phyloP scores from a whole-genome alignment of 1,140 invertebrate genomes.

The Elysia chlorotica region DNA sequence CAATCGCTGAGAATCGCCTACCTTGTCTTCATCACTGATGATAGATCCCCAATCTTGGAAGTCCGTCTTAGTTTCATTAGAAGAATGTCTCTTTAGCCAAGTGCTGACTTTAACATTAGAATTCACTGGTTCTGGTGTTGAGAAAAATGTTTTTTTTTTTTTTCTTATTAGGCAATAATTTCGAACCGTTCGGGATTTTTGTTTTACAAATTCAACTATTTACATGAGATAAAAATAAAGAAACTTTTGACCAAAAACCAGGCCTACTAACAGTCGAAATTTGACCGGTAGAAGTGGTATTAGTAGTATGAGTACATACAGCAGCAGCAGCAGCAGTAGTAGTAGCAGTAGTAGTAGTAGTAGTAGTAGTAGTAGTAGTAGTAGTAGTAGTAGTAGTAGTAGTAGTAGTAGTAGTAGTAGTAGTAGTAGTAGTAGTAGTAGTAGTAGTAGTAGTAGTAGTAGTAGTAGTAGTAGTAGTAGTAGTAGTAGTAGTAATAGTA shows the following conservation, averaged over 20 bases:
- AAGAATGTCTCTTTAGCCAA: background rate
- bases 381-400: constrained; percentile 16
- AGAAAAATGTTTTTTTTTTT: background rate
- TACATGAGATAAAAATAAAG: background rate
- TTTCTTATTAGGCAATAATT: too few relatives aligned
- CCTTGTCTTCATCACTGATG: background rate
- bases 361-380: constrained; percentile 14
- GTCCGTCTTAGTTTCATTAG: background rate
- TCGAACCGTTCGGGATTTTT: too few relatives aligned
- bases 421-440: constrained; percentile 13
- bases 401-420: constrained; percentile 12
- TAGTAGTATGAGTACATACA: background rate
- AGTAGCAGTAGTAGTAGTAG: background rate
- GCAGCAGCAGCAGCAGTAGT: background rate
- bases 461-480: constrained; percentile 8
- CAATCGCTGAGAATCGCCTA: background rate
- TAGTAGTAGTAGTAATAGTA: constrained; percentile 12
- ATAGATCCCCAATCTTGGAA: background rate
- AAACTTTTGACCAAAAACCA: background rate
- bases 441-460: constrained; percentile 6
- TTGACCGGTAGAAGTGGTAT: background rate
- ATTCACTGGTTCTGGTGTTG: background rate
- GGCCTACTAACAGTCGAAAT: background rate
- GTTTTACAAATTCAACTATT: too few relatives aligned
- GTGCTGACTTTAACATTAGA: background rate